phyloP scores from a whole-genome alignment of 1,140 invertebrate species.

The Pseudomyrmex pallidus region DNA sequence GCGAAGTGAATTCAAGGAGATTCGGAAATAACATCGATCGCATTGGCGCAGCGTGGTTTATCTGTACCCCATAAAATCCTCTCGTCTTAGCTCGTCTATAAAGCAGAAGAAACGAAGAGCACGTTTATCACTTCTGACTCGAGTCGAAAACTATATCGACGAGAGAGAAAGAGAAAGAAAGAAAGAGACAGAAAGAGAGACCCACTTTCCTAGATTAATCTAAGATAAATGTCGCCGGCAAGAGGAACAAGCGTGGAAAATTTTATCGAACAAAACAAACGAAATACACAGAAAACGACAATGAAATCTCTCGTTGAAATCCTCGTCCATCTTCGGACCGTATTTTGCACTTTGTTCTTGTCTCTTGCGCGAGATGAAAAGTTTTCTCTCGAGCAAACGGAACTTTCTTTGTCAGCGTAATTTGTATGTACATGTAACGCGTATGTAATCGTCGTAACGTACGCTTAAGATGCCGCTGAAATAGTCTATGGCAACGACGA shows the following conservation, averaged over 20 bases:
- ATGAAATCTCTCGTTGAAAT: slow-evolving; percentile 28
- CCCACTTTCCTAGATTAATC: slow-evolving; percentile 58
- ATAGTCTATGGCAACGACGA: slow-evolving; percentile 47
- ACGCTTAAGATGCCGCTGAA: slow-evolving; percentile 47
- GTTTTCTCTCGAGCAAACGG: slow-evolving; percentile 47
- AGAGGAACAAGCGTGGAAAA: slow-evolving; percentile 28
- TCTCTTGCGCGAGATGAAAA: slow-evolving; percentile 25
- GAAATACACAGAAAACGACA: not conserved
- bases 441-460: slow-evolving; percentile 57
- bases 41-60: not conserved
- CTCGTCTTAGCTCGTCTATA: slow-evolving; percentile 28
- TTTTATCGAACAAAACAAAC: slow-evolving; percentile 41
- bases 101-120: slow-evolving; percentile 26
- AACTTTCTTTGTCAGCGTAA: slow-evolving; percentile 6
- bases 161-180: not conserved
- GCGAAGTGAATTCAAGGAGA: slow-evolving; percentile 21
- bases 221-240: slow-evolving; percentile 47
- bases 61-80: slow-evolving; percentile 7
- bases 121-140: slow-evolving; percentile 50
- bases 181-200: not conserved
- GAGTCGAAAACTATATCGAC: slow-evolving; percentile 45
- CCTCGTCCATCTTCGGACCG: not conserved
- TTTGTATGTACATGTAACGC: slow-evolving; percentile 62
- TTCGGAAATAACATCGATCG: slow-evolving; percentile 35
- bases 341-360: slow-evolving; percentile 14